Percentiles rank a stretch among this genome's conserved stretches.
phyloP scores from a whole-genome alignment of 2,113 vertebrate species.

The Daubentonia madagascariensis region DNA sequence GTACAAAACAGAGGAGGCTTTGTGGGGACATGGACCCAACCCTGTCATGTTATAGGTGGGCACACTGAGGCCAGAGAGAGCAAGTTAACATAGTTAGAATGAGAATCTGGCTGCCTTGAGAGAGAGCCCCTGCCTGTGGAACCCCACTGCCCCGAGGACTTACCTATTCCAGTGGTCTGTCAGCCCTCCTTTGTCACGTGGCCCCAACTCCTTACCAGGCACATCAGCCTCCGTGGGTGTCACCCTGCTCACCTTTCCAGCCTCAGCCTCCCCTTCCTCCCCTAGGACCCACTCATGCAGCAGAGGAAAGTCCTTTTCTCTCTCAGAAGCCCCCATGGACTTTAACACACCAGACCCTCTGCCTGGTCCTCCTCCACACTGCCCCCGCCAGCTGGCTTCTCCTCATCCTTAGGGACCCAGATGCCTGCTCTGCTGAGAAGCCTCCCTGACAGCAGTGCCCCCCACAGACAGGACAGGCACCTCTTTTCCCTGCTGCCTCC shows the following conservation, averaged over 20 bases:
- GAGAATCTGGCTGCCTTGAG: not conserved
- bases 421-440: not conserved
- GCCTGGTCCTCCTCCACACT: not conserved
- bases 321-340: not conserved
- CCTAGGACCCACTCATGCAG: not conserved
- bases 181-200: not conserved
- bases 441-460: not conserved
- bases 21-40: not conserved
- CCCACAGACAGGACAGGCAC: accelerated
- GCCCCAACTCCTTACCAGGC: not conserved
- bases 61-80: not conserved
- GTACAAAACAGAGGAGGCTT: not conserved
- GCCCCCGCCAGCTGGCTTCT: not conserved
- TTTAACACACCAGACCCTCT: not conserved
- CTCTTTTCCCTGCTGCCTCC: not conserved
- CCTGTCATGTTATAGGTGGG: not conserved
- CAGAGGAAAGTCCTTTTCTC: not conserved
- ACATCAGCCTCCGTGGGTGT: accelerated
- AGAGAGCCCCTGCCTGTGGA: not conserved
- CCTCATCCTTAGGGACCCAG: not conserved
- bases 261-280: not conserved
- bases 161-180: not conserved
- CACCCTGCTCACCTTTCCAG: not conserved
- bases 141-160: too few species aligned
- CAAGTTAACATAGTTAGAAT: not conserved